Conservation (phyloP, 2,113 vertebrate species). For the Tylochromis polylepis region DNA sequence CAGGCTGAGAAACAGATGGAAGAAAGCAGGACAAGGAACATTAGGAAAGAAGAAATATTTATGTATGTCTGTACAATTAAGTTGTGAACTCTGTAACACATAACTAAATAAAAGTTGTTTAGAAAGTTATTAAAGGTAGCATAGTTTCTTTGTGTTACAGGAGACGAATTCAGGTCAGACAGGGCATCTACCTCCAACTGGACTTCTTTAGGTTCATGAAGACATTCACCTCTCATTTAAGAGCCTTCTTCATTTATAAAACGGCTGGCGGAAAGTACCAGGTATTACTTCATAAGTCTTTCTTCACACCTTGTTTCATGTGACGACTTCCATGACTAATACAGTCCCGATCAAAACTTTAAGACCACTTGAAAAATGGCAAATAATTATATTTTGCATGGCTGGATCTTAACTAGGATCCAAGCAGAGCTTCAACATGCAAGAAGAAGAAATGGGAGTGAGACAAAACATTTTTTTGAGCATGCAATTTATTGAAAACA, state of each 20-base stretch:
- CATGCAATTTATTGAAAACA: no score
- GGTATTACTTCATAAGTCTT: neutral
- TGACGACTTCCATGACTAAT: neutral
- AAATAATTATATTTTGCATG: no score
- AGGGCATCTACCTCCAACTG: neutral
- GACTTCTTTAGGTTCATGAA: neutral
- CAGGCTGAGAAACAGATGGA: neutral
- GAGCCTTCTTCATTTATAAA: neutral
- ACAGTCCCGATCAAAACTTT: no score
- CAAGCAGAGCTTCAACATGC: no score
- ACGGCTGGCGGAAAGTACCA: neutral
- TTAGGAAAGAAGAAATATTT: neutral
- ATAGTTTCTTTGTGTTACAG: neutral
- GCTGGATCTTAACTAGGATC: no score
- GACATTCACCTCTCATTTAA: neutral
- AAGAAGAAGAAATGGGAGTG: no score
- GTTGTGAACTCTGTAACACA: neutral
- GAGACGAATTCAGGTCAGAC: neutral
- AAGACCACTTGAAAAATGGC: no score
- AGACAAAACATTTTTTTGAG: no score
- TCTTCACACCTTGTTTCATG: neutral
- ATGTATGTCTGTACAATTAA: neutral
- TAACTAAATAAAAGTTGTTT: constrained; percentile 10
- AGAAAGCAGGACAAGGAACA: neutral
- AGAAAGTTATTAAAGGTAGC: constrained; percentile 20